Evolutionary conservation across 2,113 vertebrate genomes (phyloP).

Genomic region (Hystrix brachyura): DNA sequence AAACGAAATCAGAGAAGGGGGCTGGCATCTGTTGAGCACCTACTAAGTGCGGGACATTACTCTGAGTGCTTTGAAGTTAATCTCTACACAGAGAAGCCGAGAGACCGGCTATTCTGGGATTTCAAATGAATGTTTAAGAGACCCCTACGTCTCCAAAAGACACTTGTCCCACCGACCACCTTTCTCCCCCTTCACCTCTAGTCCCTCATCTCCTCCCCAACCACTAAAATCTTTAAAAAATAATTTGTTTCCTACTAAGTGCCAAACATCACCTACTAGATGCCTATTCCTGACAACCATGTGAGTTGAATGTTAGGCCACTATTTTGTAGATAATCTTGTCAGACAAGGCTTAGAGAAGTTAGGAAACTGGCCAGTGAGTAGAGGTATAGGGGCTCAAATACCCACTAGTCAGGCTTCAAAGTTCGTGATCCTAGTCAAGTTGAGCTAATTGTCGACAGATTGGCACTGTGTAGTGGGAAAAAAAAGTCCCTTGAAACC

Average conservation of each 20-base stretch:
- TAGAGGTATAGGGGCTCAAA: background rate
- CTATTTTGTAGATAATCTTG: background rate
- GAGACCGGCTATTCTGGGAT: background rate
- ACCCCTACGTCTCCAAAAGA: background rate
- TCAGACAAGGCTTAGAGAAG: background rate
- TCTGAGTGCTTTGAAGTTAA: background rate
- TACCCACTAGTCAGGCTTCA: background rate
- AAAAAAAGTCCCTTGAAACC: background rate
- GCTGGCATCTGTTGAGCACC: background rate
- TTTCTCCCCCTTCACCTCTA: background rate
- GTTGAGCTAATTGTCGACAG: background rate
- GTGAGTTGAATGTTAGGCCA: background rate
- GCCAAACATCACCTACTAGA: background rate
- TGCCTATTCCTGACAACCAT: background rate
- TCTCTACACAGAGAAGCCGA: background rate
- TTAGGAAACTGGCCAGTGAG: background rate
- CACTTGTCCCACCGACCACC: background rate
- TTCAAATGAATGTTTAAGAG: constrained; percentile 44
- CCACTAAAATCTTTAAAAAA: background rate
- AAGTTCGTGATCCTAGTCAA: background rate
- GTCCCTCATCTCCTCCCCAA: background rate
- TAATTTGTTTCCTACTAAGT: background rate
- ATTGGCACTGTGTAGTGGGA: rapidly evolving
- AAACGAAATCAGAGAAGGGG: constrained; percentile 57
- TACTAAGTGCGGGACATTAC: background rate